These are phyloP conservation scores for Seriola dumerili DNA, from an alignment of 2,113 vertebrate species.

Conservation along the genomic window DNA sequence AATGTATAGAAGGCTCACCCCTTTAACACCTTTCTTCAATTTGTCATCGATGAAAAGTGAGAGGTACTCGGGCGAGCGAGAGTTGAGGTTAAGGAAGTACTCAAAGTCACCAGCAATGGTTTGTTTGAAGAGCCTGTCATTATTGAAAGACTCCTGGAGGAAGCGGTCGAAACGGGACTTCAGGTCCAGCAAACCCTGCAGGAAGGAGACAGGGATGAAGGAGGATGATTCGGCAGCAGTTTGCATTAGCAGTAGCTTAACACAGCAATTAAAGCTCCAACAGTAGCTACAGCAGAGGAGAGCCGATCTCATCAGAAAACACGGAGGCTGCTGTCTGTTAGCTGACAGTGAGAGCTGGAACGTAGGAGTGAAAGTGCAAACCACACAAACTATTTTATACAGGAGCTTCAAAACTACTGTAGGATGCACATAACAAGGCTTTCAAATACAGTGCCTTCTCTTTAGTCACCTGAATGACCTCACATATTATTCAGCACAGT, in stretches of 20 bases:
- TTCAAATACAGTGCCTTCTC: background rate
- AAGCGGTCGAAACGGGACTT: constrained; percentile 98
- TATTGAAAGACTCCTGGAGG: constrained; percentile 97
- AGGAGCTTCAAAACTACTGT: background rate
- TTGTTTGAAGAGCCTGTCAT: constrained; percentile 98
- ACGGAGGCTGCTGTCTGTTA: background rate
- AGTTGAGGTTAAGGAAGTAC: constrained; percentile 99
- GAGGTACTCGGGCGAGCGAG: constrained; percentile 98
- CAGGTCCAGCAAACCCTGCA: constrained; percentile 95
- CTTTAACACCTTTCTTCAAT: constrained; percentile 98
- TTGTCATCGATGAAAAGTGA: constrained; percentile 99
- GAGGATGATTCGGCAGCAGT: constrained; percentile 1
- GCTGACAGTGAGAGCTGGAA: background rate
- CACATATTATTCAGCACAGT: background rate
- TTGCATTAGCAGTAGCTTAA: background rate
- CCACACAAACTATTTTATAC: background rate
- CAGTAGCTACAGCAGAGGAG: background rate
- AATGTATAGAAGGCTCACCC: constrained; percentile 86
- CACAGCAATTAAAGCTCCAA: constrained; percentile 2
- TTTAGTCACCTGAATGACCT: background rate
- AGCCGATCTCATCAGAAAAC: background rate
- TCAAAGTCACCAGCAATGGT: constrained; percentile 99
- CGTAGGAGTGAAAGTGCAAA: background rate
- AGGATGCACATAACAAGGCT: background rate
- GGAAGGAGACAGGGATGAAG: background rate